phyloP scores from a whole-genome alignment of 2,113 vertebrate genomes.

The Odobenus rosmarus region DNA sequence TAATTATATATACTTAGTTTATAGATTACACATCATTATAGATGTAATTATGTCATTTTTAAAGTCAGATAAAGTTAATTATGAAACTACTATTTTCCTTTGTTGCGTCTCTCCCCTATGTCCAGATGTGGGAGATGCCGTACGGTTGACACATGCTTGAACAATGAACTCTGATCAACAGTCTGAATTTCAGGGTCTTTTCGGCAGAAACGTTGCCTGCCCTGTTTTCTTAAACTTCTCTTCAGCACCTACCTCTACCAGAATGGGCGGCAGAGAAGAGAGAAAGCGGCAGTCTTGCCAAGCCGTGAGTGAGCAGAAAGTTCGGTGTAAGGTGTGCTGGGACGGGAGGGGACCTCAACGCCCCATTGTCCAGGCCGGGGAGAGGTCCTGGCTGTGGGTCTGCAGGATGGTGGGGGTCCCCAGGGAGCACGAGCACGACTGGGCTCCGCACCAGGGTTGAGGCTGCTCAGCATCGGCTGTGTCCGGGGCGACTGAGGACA shows the following conservation, averaged over 20 bases:
- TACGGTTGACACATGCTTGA: rapidly evolving
- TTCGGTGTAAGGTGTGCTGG: rapidly evolving
- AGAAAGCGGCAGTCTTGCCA: rapidly evolving
- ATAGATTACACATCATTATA: neutral
- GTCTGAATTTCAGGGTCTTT: neutral
- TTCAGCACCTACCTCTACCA: rapidly evolving
- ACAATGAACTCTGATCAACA: neutral
- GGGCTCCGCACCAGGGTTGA: neutral
- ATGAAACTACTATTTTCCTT: neutral
- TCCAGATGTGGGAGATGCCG: neutral
- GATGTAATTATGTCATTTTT: neutral
- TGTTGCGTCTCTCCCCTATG: rapidly evolving
- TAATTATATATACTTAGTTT: neutral
- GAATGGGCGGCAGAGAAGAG: rapidly evolving
- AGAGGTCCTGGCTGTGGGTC: neutral
- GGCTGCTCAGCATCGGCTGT: neutral
- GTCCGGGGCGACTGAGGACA: neutral
- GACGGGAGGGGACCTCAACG: no score
- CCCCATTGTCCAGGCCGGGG: rapidly evolving
- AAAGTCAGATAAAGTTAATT: neutral
- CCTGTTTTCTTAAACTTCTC: rapidly evolving
- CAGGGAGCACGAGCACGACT: rapidly evolving
- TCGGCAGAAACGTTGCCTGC: neutral
- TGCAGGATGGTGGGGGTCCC: neutral
- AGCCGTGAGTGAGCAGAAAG: neutral